Conservation (phyloP, 2,797 vertebrate genomes). For the Lates japonicus region DNA sequence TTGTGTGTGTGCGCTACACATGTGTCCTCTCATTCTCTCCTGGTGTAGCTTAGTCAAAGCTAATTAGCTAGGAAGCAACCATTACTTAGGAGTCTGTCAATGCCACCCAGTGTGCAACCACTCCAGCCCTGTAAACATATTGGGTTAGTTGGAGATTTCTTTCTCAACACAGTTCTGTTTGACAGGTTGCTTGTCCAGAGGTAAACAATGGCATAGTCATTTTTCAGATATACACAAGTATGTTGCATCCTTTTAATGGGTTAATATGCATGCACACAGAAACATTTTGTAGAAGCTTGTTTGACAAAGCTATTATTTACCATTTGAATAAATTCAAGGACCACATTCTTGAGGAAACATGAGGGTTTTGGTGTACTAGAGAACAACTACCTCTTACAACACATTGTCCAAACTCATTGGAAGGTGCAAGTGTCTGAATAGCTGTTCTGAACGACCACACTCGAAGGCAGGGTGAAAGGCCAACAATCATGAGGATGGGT, state of each 20-base stretch:
- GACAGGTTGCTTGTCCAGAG: neutral
- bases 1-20: slow-evolving; percentile 8
- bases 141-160: slow-evolving; percentile 9
- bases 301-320: neutral
- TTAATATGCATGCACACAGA: neutral
- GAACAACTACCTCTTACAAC: neutral
- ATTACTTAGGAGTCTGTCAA: slow-evolving; percentile 48
- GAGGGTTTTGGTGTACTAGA: neutral
- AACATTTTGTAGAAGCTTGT: neutral
- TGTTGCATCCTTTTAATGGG: too few species aligned
- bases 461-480: neutral
- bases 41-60: slow-evolving; percentile 56
- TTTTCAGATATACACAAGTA: neutral
- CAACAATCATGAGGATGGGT: neutral
- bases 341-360: neutral
- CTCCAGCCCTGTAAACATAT: slow-evolving; percentile 32
- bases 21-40: slow-evolving; percentile 27
- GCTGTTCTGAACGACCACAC: neutral
- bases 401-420: neutral
- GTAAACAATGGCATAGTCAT: neutral
- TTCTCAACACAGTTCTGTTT: neutral
- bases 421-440: too few species aligned
- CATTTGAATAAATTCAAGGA: neutral
- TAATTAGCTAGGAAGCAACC: slow-evolving; percentile 59
- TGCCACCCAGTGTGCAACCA: slow-evolving; percentile 28